Evolutionary conservation across 2,797 vertebrate genomes (phyloP).

Genomic region (Gila robusta): DNA sequence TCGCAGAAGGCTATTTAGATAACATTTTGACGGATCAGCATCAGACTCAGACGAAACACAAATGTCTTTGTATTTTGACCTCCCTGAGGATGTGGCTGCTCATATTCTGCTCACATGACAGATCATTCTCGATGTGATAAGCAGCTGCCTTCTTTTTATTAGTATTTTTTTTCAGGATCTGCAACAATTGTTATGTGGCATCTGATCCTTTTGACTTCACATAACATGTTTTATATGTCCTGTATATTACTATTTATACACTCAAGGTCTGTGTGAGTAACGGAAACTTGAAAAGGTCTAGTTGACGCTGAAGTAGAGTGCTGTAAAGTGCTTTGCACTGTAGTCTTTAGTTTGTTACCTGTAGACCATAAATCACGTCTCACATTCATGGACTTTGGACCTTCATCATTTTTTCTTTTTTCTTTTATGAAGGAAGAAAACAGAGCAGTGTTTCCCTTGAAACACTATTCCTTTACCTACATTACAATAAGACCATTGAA

Average conservation of each 20-base stretch:
- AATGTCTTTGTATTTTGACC: constrained; percentile 46
- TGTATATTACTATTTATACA: constrained; percentile 19
- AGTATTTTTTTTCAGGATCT: neutral
- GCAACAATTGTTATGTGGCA: constrained; percentile 4
- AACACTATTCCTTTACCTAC: constrained; percentile 1
- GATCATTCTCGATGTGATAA: constrained; percentile 22
- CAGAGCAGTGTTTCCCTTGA: constrained; percentile 26
- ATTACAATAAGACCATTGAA: constrained; percentile 12
- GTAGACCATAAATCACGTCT: constrained; percentile 46
- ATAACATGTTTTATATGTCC: neutral
- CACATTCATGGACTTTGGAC: constrained; percentile 23
- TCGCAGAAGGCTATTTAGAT: constrained; percentile 34
- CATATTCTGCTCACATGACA: constrained; percentile 42
- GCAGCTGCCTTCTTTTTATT: constrained; percentile 23
- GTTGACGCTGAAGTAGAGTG: neutral
- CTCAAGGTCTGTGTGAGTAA: constrained; percentile 25
- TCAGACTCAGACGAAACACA: constrained; percentile 11
- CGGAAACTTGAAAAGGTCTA: constrained; percentile 27
- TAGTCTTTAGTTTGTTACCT: constrained; percentile 31
- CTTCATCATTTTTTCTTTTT: constrained; percentile 42
- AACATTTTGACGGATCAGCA: constrained; percentile 38
- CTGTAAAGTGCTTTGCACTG: constrained; percentile 30
- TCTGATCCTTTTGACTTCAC: constrained; percentile 18
- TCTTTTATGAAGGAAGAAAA: constrained; percentile 28
- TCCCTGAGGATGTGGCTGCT: constrained; percentile 26